phyloP scores from a whole-genome alignment of 2,113 vertebrate species.

The Dromiciops gliroides region DNA sequence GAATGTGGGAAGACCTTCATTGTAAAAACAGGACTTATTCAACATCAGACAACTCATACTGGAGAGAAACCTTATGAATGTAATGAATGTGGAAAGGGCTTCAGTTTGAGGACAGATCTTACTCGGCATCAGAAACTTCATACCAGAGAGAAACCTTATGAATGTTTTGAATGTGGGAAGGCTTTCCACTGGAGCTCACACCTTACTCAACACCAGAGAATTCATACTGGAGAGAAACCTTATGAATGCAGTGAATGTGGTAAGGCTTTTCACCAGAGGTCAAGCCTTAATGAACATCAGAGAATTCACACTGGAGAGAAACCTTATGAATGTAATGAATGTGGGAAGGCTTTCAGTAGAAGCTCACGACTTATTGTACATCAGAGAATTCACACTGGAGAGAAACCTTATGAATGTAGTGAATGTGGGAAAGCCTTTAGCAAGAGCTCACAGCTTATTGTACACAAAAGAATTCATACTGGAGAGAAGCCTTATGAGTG shows the following conservation, averaged over 20 bases:
- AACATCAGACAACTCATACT: constrained; percentile 13
- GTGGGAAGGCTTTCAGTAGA: neutral
- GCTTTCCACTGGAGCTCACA: constrained; percentile 20
- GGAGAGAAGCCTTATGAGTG: constrained; percentile 17
- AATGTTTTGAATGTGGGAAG: constrained; percentile 22
- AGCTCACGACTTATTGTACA: neutral
- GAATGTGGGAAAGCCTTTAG: constrained; percentile 36
- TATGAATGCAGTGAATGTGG: constrained; percentile 11
- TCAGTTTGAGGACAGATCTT: constrained; percentile 25
- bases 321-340: neutral
- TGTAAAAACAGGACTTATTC: constrained; percentile 10
- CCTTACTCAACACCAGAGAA: neutral
- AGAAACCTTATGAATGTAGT: constrained; percentile 36
- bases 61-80: constrained; percentile 36
- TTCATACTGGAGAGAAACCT: constrained; percentile 29
- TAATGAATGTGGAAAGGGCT: constrained; percentile 7
- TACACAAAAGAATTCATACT: constrained; percentile 42
- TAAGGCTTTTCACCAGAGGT: constrained; percentile 32
- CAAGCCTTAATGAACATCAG: constrained; percentile 5
- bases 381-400: constrained; percentile 64
- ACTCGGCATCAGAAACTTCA: constrained; percentile 33
- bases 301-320: constrained; percentile 35
- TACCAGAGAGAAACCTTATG: constrained; percentile 35
- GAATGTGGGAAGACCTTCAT: constrained; percentile 19
- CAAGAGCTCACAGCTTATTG: constrained; percentile 21